A percentile compares a stretch with the other conserved stretches of the same genome.
These are phyloP conservation scores for Semotilus atromaculatus DNA, from an alignment of 2,797 vertebrate genomes.

Conservation along the genomic window DNA sequence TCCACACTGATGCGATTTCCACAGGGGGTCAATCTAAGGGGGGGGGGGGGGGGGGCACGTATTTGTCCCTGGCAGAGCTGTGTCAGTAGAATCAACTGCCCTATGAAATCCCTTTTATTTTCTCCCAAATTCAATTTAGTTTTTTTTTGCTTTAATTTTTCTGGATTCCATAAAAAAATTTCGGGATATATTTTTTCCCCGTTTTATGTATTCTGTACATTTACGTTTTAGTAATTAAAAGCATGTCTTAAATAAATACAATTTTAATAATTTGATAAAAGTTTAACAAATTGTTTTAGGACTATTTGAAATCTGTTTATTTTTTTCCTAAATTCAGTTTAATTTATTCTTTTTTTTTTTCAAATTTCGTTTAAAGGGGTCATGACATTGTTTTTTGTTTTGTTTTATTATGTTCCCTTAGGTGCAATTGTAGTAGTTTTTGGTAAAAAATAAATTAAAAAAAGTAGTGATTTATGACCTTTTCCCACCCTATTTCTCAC, in stretches of 20 bases:
- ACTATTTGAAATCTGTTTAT: neutral
- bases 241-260: neutral
- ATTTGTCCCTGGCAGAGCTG: constrained; percentile 26
- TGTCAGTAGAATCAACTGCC: constrained; percentile 30
- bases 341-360: no score
- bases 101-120: constrained; percentile 42
- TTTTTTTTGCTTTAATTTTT: neutral
- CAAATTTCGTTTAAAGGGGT: no score
- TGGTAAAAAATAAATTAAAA: no score
- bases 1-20: constrained; percentile 26
- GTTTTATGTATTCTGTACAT: no score
- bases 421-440: no score
- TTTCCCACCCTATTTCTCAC: no score
- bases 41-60: neutral
- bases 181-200: neutral
- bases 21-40: constrained; percentile 14
- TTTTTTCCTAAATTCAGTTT: neutral
- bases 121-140: no score
- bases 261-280: neutral
- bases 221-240: neutral
- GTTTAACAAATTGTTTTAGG: neutral
- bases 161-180: neutral
- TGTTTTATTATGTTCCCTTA: no score
- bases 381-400: no score
- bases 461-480: no score